Conservation (phyloP, 2,888 invertebrate species). For the Agrenia bidenticulata region DNA sequence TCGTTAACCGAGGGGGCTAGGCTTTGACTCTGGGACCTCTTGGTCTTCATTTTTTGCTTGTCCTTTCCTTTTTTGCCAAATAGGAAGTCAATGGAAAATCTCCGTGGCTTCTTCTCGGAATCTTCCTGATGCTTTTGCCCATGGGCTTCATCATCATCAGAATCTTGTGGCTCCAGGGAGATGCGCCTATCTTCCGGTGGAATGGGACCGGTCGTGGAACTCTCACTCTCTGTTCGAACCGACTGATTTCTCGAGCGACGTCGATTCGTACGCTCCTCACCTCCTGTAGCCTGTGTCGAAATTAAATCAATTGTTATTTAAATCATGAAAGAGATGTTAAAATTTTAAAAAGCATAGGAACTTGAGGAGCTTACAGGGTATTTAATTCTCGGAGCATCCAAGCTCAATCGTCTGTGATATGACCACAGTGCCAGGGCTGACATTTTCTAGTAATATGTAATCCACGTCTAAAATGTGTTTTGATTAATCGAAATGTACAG, state of each 20-base stretch:
- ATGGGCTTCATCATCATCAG: conserved; percentile 20
- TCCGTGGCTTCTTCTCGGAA: background rate
- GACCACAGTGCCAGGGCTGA: conserved; percentile 22
- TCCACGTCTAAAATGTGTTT: no score
- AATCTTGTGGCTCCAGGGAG: conserved; percentile 8
- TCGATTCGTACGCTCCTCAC: background rate
- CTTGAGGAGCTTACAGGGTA: background rate
- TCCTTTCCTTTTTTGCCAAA: conserved; percentile 22
- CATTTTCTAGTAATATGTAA: background rate
- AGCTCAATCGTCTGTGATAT: conserved; percentile 23
- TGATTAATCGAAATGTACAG: no score
- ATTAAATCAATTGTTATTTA: no score
- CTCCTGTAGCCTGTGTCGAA: no score
- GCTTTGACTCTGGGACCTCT: conserved; percentile 21
- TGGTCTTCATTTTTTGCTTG: conserved; percentile 14
- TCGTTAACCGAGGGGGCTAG: background rate
- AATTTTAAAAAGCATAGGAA: no score
- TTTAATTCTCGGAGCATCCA: conserved; percentile 1
- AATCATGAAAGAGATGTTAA: no score
- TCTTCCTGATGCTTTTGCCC: background rate
- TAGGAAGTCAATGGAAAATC: conserved; percentile 32
- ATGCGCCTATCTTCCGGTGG: conserved; percentile 4
- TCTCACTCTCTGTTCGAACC: conserved; percentile 18
- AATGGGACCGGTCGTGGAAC: conserved; percentile 2
- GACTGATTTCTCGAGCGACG: background rate